phyloP scores from a whole-genome alignment of 2,113 vertebrate genomes.

The Alligator mississippiensis region DNA sequence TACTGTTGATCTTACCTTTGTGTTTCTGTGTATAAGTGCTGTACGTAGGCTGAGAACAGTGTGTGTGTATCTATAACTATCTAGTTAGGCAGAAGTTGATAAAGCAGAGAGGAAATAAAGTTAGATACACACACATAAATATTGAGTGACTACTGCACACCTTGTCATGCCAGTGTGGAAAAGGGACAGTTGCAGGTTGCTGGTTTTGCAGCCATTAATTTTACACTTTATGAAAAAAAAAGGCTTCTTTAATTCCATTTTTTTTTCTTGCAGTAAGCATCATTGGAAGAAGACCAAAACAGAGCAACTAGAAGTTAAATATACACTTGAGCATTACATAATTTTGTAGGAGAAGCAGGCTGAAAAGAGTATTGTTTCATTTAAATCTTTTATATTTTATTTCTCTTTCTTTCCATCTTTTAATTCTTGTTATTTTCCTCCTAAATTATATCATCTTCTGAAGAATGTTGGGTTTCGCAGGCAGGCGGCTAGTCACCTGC shows the following conservation, averaged over 20 bases:
- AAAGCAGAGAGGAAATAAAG: constrained; percentile 54
- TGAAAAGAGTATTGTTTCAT: constrained; percentile 74
- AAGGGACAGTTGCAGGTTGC: constrained; percentile 80
- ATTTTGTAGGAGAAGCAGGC: constrained; percentile 92
- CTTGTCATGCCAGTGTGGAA: constrained; percentile 87
- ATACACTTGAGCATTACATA: constrained; percentile 87
- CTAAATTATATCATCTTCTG: constrained; percentile 88
- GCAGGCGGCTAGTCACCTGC: constrained; percentile 99
- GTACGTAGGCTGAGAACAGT: constrained; percentile 62
- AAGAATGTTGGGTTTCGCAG: constrained; percentile 99
- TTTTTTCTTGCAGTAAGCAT: constrained; percentile 78
- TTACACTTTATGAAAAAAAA: constrained; percentile 85
- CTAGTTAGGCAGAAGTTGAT: constrained; percentile 51
- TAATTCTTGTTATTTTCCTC: constrained; percentile 57
- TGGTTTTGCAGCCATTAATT: constrained; percentile 86
- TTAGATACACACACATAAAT: constrained; percentile 70
- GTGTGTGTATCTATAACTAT: constrained; percentile 63
- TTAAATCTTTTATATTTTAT: constrained; percentile 61
- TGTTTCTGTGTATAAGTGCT: constrained; percentile 32
- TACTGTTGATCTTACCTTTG: constrained; percentile 23
- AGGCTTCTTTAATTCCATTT: constrained; percentile 80
- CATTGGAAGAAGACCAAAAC: constrained; percentile 89
- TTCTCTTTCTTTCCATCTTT: constrained; percentile 71
- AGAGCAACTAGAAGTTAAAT: constrained; percentile 96
- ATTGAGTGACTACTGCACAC: constrained; percentile 79